Base-by-base conservation (phyloP, 2,797 vertebrate genomes). In the Cossypha polioptera region DNA sequence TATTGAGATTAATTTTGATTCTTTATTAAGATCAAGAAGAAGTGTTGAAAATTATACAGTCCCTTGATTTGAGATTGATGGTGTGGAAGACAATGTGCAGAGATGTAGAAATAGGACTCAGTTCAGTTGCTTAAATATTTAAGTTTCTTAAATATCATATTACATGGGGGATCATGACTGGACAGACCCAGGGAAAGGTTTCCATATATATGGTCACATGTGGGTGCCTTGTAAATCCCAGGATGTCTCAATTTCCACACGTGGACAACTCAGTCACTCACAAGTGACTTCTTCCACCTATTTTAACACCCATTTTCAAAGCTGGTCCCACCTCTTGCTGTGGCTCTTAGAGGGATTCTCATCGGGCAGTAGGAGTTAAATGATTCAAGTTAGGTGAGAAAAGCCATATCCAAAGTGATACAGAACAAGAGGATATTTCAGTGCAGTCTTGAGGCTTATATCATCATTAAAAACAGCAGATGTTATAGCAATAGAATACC, bases 401-500 rank as follows among this genome's bases (percentile, higher is more conserved):
- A 92, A 87, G 2, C 19, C 13, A 7, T 63, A 54, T 38, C 1
- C 21, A 63, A 55, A 86, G 11, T 38, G 22, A 29, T 36, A 22
- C 0, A 58, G 36, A 74, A 38, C 5, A 84, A 28, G 3, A 7
- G 4, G 2, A 54, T 35, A 14, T 75, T 89, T 87, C 33, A 65
- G n/a, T 53, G 36, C 3, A 48, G 24, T 42, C 29, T 48, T 61
- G 28, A 33, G 4, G 1, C 0, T 1, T 28, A 8, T 31, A 59
- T 19, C 13, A 29, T 69, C 13, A 47, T 79, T 54, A 18, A 55
- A 15, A 55, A 19, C 7, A 13, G 8, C 31, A 72, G 31, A 72
- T 29, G 67, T 36, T 4, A 42, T 9, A 59, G 3, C 2, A 3
- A 14, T 24, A 57, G 7, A 71, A 88, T 38, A 33, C 2, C 15